These are phyloP conservation scores for Scytalopus superciliaris DNA, from an alignment of 2,113 vertebrate genomes.

Conservation along the genomic window DNA sequence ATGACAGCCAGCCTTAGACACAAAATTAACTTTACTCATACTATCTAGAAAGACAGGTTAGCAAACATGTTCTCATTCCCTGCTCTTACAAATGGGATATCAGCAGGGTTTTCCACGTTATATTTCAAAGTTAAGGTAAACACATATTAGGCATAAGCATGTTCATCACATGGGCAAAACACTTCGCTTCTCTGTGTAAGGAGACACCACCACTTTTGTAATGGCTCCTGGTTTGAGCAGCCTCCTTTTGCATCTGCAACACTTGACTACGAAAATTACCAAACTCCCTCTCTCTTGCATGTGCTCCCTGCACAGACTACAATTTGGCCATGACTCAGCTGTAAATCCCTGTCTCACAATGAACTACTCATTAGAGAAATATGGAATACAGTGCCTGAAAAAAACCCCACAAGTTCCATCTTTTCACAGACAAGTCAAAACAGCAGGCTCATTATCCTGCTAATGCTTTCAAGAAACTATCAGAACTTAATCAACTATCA, in stretches of 20 bases:
- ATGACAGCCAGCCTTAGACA: background rate
- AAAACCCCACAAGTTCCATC: background rate
- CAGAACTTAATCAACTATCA: background rate
- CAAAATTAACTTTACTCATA: background rate
- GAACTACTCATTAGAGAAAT: slow-evolving; percentile 2
- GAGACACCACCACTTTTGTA: background rate
- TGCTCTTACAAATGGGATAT: background rate
- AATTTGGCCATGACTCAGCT: background rate
- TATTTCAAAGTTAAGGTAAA: background rate
- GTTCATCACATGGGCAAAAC: background rate
- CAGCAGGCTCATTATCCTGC: background rate
- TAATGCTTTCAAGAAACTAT: background rate
- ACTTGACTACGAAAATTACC: background rate
- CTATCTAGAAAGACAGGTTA: background rate
- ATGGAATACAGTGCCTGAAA: background rate
- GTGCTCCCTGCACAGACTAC: background rate
- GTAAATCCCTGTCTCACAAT: background rate
- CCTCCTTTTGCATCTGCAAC: background rate
- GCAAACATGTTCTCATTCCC: background rate
- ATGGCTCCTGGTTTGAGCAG: background rate
- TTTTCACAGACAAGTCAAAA: background rate
- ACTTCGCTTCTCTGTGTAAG: background rate
- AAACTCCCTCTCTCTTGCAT: background rate
- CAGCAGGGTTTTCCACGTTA: background rate
- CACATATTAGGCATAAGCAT: background rate